Base-by-base conservation (phyloP, 2,113 vertebrate genomes). In the Phyllostomus discolor region DNA sequence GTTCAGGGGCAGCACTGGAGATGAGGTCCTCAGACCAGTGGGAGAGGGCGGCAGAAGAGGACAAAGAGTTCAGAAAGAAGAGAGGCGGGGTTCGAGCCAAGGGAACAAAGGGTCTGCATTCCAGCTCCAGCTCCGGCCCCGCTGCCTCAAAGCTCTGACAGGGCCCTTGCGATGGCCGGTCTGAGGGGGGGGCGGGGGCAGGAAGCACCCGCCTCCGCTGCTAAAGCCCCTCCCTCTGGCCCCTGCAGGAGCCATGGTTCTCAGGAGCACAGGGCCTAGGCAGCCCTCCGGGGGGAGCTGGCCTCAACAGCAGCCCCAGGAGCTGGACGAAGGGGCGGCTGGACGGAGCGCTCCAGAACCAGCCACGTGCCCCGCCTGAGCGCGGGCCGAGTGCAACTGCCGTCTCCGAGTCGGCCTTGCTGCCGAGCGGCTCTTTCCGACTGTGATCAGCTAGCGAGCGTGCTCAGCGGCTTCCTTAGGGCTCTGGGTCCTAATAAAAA, bases 381-480 rank as follows among this genome's bases (percentile, higher is more conserved):
- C 4, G 17, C 1, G 48, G 46, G 87, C 95, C 95, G 91, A 69
- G n/a, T 12, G 17, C 41, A 33, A 92, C 73, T 73, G 80, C 76
- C 84, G 33, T 57, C 48, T 86, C 35, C 38, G 80, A 2, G 26
- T 8, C 7, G 26, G 8, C 7, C 54, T 28, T 43, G 54, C 88
- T 38, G 57, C 64, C 75, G 35, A 76, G 85, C 64, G 2, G 64
- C n/a, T 90, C 88, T 93, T 91, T 69, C 91, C 28, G 81, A 70
- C 28, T 76, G 0, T 66, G 75, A 90, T 81, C 59, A 92, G 43
- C 84, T 54, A 69, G 69, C 64, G 48, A 69, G 69, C 64, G 0
- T 5, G 64, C 33, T 83, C 90, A 80, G 88, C 75, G 90, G 93
- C 81, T 88, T 82, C 92, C 89, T 96, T 75, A 94, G 75, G 33